A percentile compares a stretch with the other conserved stretches of the same genome.
Evolutionary conservation across 2,888 invertebrate genomes (phyloP).

Genomic region (Torymus texanus): DNA sequence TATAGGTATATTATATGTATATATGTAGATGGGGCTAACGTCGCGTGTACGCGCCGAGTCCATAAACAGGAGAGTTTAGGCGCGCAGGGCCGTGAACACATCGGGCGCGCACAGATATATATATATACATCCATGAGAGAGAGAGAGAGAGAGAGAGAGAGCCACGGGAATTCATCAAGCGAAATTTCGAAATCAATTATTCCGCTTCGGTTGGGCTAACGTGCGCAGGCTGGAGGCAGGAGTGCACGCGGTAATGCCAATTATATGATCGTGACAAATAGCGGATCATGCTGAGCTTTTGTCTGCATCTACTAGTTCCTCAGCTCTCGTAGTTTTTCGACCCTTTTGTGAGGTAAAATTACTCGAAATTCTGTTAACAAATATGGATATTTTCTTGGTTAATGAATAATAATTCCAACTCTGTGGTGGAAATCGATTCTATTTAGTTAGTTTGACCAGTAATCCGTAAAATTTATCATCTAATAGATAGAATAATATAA

Average conservation of each 20-base stretch:
- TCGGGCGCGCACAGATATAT: background rate
- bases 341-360: no score
- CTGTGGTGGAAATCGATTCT: no score
- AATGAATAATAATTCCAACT: no score
- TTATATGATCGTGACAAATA: background rate
- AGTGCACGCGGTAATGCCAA: constrained; percentile 1
- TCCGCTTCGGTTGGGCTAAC: constrained; percentile 8
- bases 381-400: no score
- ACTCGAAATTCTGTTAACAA: no score
- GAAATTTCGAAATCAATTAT: constrained; percentile 42
- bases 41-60: background rate
- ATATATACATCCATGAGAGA: no score
- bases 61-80: constrained; percentile 33
- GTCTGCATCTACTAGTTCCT: background rate
- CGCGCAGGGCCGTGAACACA: constrained; percentile 1
- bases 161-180: constrained; percentile 21
- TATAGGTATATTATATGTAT: background rate
- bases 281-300: background rate
- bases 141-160: no score
- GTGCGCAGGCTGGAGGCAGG: background rate
- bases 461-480: no score
- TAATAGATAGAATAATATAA: no score
- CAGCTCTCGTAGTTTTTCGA: background rate
- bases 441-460: no score
- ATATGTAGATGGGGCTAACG: no score